phyloP scores from a whole-genome alignment of 2,888 invertebrate genomes.

The Dilophus febrilis region DNA sequence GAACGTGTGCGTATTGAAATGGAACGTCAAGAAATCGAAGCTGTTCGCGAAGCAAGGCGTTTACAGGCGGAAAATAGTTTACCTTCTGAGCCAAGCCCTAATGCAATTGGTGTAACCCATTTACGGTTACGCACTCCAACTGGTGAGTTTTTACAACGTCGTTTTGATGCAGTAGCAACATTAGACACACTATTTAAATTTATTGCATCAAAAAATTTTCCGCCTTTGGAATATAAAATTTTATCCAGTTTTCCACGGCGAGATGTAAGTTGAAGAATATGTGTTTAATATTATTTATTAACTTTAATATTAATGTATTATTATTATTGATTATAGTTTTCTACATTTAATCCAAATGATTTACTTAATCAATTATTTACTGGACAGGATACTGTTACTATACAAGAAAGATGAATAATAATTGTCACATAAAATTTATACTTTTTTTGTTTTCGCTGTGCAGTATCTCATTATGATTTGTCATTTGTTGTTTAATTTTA shows the following conservation, averaged over 20 bases:
- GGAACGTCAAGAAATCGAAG: slow-evolving; percentile 52
- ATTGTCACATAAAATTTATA: too few species aligned
- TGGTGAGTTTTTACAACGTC: slow-evolving; percentile 56
- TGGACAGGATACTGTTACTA: slow-evolving; percentile 86
- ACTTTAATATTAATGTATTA: slow-evolving; percentile 4
- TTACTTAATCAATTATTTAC: slow-evolving; percentile 80
- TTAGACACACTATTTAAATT: slow-evolving; percentile 67
- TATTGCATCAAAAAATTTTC: slow-evolving; percentile 76
- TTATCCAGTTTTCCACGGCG: slow-evolving; percentile 86
- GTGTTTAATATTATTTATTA: slow-evolving; percentile 8
- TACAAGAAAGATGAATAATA: slow-evolving; percentile 92
- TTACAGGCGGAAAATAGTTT: slow-evolving; percentile 42
- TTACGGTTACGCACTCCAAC: slow-evolving; percentile 71
- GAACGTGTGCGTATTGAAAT: slow-evolving; percentile 58
- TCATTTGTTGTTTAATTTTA: too few species aligned
- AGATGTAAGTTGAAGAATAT: slow-evolving; percentile 93
- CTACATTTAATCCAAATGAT: too few species aligned
- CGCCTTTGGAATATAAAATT: slow-evolving; percentile 74
- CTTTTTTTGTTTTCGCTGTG: too few species aligned
- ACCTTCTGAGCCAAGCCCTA: slow-evolving; percentile 51
- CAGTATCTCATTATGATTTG: too few species aligned
- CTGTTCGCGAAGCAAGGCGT: slow-evolving; percentile 50
- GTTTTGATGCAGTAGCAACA: slow-evolving; percentile 35
- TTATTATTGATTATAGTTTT: too few species aligned
- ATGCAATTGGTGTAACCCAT: slow-evolving; percentile 43